phyloP scores from a whole-genome alignment of 2,888 invertebrate genomes.

The Hirtodrosophila trivittata region DNA sequence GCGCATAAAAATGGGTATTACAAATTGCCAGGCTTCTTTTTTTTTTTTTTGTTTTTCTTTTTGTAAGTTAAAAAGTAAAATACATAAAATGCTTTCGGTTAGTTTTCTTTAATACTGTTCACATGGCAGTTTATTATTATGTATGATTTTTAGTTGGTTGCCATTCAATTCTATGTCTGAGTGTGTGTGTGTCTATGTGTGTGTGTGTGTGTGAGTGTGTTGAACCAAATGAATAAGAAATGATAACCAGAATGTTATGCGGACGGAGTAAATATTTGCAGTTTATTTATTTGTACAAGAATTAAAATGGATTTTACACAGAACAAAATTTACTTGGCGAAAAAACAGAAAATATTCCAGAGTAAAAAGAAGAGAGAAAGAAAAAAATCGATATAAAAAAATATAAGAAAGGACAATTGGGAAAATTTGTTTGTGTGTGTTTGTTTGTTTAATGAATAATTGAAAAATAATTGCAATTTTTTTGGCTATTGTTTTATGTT shows the following conservation, averaged over 20 bases:
- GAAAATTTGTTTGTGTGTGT: slow-evolving; percentile 6
- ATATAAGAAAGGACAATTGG: no score
- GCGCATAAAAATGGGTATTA: not conserved
- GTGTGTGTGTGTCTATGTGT: slow-evolving; percentile 12
- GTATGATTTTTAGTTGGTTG: slow-evolving; percentile 32
- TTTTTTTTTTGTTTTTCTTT: not conserved
- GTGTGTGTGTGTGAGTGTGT: slow-evolving; percentile 6
- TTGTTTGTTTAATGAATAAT: not conserved
- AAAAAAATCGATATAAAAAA: not conserved
- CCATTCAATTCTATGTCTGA: slow-evolving; percentile 20
- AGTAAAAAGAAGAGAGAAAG: slow-evolving; percentile 1
- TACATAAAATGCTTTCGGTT: slow-evolving; percentile 50
- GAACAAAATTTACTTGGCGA: slow-evolving; percentile 3
- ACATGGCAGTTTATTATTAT: slow-evolving; percentile 23
- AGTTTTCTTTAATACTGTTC: slow-evolving; percentile 64
- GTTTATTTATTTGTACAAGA: slow-evolving; percentile 29
- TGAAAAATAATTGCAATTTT: not conserved
- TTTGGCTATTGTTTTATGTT: slow-evolving; percentile 35
- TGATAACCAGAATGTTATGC: slow-evolving; percentile 35
- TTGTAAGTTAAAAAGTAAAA: slow-evolving; percentile 22
- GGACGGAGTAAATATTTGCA: slow-evolving; percentile 66
- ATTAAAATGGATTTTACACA: slow-evolving; percentile 7
- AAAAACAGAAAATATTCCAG: no score
- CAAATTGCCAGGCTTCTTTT: not conserved
- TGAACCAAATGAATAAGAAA: slow-evolving; percentile 20